Percentiles rank a stretch among this genome's conserved stretches.
Evolutionary conservation across 1,140 invertebrate genomes (phyloP).

Genomic region (Cecropterus lyciades): DNA sequence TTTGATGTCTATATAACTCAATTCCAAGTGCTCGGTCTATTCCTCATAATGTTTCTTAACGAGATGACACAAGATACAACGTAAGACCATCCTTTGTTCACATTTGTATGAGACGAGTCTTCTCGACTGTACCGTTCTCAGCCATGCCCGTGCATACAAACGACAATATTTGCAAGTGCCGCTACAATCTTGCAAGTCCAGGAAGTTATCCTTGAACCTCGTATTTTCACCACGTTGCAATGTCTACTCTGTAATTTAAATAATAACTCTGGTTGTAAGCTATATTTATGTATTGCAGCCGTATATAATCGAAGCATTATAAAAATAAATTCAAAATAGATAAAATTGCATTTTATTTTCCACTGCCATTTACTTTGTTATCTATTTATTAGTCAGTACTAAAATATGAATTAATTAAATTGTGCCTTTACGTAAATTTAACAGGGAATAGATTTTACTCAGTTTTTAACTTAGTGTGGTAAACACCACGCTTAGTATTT

Average conservation of each 20-base stretch:
- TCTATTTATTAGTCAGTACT: too few species aligned
- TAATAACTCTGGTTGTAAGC: neutral
- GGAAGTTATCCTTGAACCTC: conserved; percentile 18
- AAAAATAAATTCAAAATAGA: too few species aligned
- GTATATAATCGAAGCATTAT: too few species aligned
- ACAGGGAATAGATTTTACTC: too few species aligned
- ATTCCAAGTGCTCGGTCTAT: neutral
- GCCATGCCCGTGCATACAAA: conserved; percentile 35
- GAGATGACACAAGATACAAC: conserved; percentile 26
- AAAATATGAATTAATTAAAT: too few species aligned
- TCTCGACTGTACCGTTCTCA: conserved; percentile 15
- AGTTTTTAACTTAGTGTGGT: too few species aligned
- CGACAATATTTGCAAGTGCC: conserved; percentile 36
- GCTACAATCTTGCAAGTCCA: conserved; percentile 34
- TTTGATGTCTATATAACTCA: neutral
- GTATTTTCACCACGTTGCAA: conserved; percentile 13
- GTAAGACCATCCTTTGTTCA: conserved; percentile 33
- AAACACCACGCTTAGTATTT: too few species aligned
- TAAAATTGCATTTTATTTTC: too few species aligned
- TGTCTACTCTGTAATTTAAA: too few species aligned
- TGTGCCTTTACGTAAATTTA: too few species aligned
- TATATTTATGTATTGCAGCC: too few species aligned
- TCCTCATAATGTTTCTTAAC: conserved; percentile 11
- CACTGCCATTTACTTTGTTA: too few species aligned
- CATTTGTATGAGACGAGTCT: conserved; percentile 31